Conservation (phyloP, 2,797 vertebrate species). For the Rhinogobio ventralis region DNA sequence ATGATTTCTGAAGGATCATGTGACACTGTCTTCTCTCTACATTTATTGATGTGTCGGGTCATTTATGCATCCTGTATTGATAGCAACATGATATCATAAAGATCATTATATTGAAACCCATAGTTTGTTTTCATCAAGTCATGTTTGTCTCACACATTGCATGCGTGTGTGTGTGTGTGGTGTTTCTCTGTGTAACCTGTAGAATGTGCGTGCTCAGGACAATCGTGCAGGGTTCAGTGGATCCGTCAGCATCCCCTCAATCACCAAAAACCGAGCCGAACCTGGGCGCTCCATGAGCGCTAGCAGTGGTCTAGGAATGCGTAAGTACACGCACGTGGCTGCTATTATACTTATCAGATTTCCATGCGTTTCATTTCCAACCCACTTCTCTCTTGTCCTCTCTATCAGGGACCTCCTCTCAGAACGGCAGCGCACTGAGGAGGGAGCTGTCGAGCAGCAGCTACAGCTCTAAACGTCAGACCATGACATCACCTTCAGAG, state of each 20-base stretch:
- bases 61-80: not conserved
- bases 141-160: conserved; percentile 59
- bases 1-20: not conserved
- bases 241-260: conserved; percentile 96
- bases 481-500: conserved; percentile 95
- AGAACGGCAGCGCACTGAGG: conserved; percentile 93
- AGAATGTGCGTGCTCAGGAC: conserved; percentile 96
- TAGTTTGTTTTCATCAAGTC: conserved; percentile 53
- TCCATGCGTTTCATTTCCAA: not conserved
- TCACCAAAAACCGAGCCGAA: conserved; percentile 92
- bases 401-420: conserved; percentile 85
- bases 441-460: conserved; percentile 91
- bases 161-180: conserved; percentile 56
- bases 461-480: conserved; percentile 89
- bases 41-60: not conserved
- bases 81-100: not conserved
- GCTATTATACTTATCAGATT: not conserved
- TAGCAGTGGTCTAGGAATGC: conserved; percentile 93
- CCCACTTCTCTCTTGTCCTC: not conserved
- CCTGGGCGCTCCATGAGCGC: conserved; percentile 98
- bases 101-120: not conserved
- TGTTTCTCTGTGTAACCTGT: conserved; percentile 60
- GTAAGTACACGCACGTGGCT: conserved; percentile 79
- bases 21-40: not conserved
- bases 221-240: conserved; percentile 92